Evolutionary conservation across 2,113 vertebrate genomes (phyloP), one percentile per base, ranked within the genome.

Genomic region (Dendrocopos noguchii): DNA sequence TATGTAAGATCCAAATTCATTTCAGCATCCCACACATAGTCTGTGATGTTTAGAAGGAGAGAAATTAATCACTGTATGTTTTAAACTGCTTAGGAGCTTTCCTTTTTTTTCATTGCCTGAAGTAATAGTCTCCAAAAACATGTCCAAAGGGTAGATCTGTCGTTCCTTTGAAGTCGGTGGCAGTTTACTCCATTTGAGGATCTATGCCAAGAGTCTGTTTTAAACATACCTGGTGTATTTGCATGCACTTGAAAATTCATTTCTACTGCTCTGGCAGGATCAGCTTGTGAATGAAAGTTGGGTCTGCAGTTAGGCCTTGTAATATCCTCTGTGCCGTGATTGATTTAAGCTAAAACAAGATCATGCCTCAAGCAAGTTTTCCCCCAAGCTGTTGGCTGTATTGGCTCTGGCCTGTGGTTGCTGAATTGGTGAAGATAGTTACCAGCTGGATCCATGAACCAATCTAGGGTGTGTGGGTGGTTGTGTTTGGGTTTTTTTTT

Each of bases 41-140:
- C 47, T 80, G n/a, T 92, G n/a, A 89, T 87, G 56, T 94, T 95
- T 29, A 79, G 42, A 91, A 92, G 68, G 61, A 84, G 77, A 77
- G 31, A 82, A 77, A 64, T 82, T 52, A 88, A 67, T 88, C 27
- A 9, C 6, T 76, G 5, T 85, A 8, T 74, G 61, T 64, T 96
- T 93, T 67, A 80, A 82, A 83, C 24, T 88, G 31, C 68, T 73
- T 66, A 68, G 67, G 42, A 90, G 24, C 24, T 19, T 79, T 89
- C 20, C 10, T 84, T 86, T 95, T 95, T 95, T 87, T 93, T 82
- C 50, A 47, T 87, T 82, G 78, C 95, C 89, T 82, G 13, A 92
- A 92, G 91, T 64, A 87, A 64, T 55, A 76, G 28, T 81, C 67
- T 92, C 64, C 46, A 79, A 80, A 93, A 93, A 57, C 67, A 55